phyloP scores from a whole-genome alignment of 2,113 vertebrate genomes.

The Cavia aperea region DNA sequence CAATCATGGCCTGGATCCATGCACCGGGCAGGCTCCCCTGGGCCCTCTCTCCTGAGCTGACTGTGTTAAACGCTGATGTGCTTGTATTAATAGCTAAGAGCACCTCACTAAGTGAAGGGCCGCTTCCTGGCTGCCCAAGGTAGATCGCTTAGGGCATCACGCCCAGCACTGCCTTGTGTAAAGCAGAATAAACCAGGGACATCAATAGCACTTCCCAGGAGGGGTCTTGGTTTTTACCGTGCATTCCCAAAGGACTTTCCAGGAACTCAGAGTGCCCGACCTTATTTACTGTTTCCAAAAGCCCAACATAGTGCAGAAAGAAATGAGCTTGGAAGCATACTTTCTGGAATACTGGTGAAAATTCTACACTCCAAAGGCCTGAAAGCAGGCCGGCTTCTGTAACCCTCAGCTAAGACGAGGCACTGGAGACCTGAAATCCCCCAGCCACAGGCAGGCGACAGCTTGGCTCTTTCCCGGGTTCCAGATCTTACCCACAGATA shows the following conservation, averaged over 20 bases:
- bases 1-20: neutral
- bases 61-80: conserved; percentile 6
- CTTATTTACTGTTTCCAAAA: neutral
- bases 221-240: neutral
- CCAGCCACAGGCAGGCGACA: neutral
- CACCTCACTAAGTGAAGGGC: neutral
- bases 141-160: neutral
- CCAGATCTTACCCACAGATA: neutral
- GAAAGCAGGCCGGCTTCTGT: neutral
- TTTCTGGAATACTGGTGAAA: neutral
- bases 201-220: neutral
- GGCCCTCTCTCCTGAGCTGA: neutral
- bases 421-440: neutral
- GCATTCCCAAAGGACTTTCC: neutral
- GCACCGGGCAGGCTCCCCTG: neutral
- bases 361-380: neutral
- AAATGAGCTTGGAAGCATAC: neutral
- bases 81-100: conserved; percentile 39
- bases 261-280: neutral
- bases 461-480: neutral
- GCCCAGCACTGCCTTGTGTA: neutral
- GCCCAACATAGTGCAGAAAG: neutral
- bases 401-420: neutral
- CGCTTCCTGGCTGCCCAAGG: neutral
- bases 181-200: neutral